Percentiles rank a stretch among this genome's conserved stretches.
phyloP scores from a whole-genome alignment of 2,113 vertebrate species.

The Acanthochromis polyacanthus region DNA sequence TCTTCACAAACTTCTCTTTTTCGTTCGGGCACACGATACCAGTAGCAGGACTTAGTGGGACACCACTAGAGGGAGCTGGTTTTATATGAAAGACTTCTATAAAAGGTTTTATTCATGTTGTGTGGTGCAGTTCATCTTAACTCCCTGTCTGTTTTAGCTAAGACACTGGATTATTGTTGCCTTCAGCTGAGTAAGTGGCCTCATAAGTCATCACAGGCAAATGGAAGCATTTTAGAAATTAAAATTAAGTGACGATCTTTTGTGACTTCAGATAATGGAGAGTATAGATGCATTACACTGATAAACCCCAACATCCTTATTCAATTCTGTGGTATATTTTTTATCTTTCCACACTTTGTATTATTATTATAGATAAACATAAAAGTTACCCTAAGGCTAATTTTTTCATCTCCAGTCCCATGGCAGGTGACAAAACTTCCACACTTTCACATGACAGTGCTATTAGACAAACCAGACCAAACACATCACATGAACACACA shows the following conservation, averaged over 20 bases:
- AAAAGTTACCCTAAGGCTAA: no score
- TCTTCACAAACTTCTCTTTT: not conserved
- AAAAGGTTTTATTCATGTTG: not conserved
- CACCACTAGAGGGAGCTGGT: constrained; percentile 61
- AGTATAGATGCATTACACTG: not conserved
- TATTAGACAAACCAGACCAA: no score
- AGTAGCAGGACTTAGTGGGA: not conserved
- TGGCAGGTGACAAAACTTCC: no score
- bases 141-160: not conserved
- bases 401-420: no score
- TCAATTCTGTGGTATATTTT: not conserved
- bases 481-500: no score
- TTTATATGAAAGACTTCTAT: not conserved
- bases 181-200: not conserved
- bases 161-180: not conserved
- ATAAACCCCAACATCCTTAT: not conserved
- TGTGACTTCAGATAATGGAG: not conserved
- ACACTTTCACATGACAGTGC: no score
- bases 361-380: no score
- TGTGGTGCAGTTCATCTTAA: not conserved
- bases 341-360: not conserved
- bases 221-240: not conserved
- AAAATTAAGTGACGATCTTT: not conserved
- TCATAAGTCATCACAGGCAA: not conserved
- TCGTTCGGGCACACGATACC: not conserved